These are phyloP conservation scores for Macrotus californicus DNA, from an alignment of 2,113 vertebrate species.

Conservation along the genomic window DNA sequence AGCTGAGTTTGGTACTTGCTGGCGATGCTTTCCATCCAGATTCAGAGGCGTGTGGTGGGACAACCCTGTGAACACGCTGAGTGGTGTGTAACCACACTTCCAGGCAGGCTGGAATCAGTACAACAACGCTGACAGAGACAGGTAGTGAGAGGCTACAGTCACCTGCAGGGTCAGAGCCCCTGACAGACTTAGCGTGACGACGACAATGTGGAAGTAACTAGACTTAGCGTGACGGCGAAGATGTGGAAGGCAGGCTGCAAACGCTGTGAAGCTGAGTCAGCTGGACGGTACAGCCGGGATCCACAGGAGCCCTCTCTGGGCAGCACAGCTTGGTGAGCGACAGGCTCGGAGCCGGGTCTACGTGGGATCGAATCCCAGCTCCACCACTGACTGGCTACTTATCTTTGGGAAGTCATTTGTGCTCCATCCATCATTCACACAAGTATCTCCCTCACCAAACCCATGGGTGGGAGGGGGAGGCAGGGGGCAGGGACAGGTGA, in stretches of 20 bases:
- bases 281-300: fast-evolving
- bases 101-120: background rate
- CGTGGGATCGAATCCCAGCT: background rate
- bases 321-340: fast-evolving
- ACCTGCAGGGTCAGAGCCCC: background rate
- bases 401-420: background rate
- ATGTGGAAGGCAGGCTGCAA: background rate
- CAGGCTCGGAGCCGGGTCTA: background rate
- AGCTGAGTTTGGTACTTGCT: background rate
- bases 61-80: fast-evolving
- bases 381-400: background rate
- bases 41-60: background rate
- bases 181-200: too few species aligned
- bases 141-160: background rate
- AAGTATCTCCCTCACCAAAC: background rate
- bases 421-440: background rate
- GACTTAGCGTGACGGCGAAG: too few species aligned
- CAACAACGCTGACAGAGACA: background rate
- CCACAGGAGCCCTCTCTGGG: fast-evolving
- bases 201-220: background rate
- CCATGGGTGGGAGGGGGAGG: background rate
- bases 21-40: background rate
- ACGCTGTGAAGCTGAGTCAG: background rate
- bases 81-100: too few species aligned
- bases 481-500: background rate